A percentile compares a stretch with the other conserved stretches of the same genome.
These are phyloP conservation scores for Gymnocheta viridis DNA, from an alignment of 2,888 invertebrate species.

Conservation along the genomic window DNA sequence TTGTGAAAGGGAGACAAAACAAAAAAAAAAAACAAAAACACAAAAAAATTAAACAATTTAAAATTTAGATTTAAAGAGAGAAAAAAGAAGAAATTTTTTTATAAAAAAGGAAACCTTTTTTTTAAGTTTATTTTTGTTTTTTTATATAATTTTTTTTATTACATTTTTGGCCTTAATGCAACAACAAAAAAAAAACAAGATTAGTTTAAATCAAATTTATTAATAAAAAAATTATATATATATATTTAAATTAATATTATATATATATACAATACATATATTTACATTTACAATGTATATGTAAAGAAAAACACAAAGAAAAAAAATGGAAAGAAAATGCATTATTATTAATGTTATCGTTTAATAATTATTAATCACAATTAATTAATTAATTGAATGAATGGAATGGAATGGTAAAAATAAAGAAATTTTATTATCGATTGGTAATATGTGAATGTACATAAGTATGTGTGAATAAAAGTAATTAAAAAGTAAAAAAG, in stretches of 20 bases:
- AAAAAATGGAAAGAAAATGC: constrained; percentile 36
- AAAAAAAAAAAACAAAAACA: constrained; percentile 38
- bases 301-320: constrained; percentile 42
- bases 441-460: constrained; percentile 21
- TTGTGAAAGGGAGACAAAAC: constrained; percentile 67
- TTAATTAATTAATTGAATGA: constrained; percentile 55
- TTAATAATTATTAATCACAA: constrained; percentile 58
- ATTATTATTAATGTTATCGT: constrained; percentile 69
- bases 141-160: constrained; percentile 70
- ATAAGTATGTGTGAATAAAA: background rate
- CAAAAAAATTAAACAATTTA: constrained; percentile 53
- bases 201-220: constrained; percentile 72
- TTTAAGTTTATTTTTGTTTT: constrained; percentile 53
- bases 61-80: constrained; percentile 62
- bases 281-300: constrained; percentile 70
- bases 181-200: constrained; percentile 71
- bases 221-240: constrained; percentile 54
- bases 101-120: constrained; percentile 55
- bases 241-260: constrained; percentile 68
- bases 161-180: constrained; percentile 78
- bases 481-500: background rate
- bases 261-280: constrained; percentile 67
- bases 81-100: constrained; percentile 46
- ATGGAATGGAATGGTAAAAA: constrained; percentile 6
- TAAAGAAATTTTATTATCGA: constrained; percentile 9